Base-by-base conservation (phyloP, 2,797 vertebrate species). In the Morus bassanus region DNA sequence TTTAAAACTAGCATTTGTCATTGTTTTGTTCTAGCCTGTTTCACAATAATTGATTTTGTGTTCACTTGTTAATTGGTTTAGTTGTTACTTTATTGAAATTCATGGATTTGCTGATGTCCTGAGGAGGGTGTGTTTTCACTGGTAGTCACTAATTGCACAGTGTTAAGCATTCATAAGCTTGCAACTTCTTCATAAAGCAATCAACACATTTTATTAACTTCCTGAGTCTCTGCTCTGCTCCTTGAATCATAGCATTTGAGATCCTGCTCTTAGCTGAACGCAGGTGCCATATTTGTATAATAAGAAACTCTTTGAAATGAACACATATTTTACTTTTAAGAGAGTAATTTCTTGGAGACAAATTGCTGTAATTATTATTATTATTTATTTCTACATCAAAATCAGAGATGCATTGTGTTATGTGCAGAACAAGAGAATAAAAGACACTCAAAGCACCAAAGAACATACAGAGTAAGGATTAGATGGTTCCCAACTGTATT, bases 51-150 rank as follows among this genome's bases (percentile, higher is more conserved):
- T 93, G 91, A 96, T 96, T 97, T 93, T 87, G 60, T 94, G 74
- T 95, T 96, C 60, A 61, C 70, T 91, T 94, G 81, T 93, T 96
- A 96, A 96, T 94, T 96, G 82, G 48, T 73, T 84, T 81, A 94
- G 91, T 84, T 84, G 76, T 91, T 94, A 92, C 76, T 97, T 94
- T 95, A 83, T 87, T 96, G 83, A 96, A 97, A 96, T 96, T 93
- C 91, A 92, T 78, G 74, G 57, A 85, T 95, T 96, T 96, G 60
- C 48, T 95, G 76, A 94, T 95, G 80, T 96, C 87, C 81, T 92
- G 86, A 96, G 95, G 82, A 97, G 73, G 82, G 33, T 92, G 18
- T 82, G 41, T 92, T 96, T 96, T 91, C 56, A 81, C 74, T 74
- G 35, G 68, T 74, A 97, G 85, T 89, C 51, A 73, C 87, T 91